Conservation (phyloP, 2,797 vertebrate species). For the Gastrophryne carolinensis region DNA sequence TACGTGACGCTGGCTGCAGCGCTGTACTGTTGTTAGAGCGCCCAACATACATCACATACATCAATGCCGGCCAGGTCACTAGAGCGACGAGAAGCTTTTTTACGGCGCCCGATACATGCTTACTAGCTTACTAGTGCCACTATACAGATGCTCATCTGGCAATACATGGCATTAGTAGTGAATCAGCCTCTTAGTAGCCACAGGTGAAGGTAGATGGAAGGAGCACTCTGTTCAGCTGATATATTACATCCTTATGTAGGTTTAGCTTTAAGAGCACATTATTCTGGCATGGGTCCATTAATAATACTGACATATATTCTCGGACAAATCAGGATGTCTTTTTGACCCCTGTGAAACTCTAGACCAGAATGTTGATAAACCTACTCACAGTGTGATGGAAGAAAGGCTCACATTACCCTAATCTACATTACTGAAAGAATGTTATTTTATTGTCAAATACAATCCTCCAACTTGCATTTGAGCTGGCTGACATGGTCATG, state of each 20-base stretch:
- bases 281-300: slow-evolving; percentile 9
- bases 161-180: too few species aligned
- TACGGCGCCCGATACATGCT: too few species aligned
- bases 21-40: too few species aligned
- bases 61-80: too few species aligned
- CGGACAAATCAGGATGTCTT: slow-evolving; percentile 15
- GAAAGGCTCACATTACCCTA: slow-evolving; percentile 15
- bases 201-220: neutral
- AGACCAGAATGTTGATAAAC: slow-evolving; percentile 31
- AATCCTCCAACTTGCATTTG: slow-evolving; percentile 47
- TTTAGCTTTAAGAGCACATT: neutral
- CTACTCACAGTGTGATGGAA: slow-evolving; percentile 29
- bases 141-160: too few species aligned
- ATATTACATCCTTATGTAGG: neutral
- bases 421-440: slow-evolving; percentile 42
- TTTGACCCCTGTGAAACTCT: slow-evolving; percentile 26
- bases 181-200: too few species aligned
- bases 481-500: slow-evolving; percentile 54
- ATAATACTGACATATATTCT: slow-evolving; percentile 15
- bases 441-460: slow-evolving; percentile 53
- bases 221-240: neutral
- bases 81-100: too few species aligned
- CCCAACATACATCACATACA: too few species aligned
- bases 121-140: too few species aligned
- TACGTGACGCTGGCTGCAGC: too few species aligned